These are phyloP conservation scores for Protobothrops mucrosquamatus DNA, from an alignment of 2,113 vertebrate species.

Conservation along the genomic window DNA sequence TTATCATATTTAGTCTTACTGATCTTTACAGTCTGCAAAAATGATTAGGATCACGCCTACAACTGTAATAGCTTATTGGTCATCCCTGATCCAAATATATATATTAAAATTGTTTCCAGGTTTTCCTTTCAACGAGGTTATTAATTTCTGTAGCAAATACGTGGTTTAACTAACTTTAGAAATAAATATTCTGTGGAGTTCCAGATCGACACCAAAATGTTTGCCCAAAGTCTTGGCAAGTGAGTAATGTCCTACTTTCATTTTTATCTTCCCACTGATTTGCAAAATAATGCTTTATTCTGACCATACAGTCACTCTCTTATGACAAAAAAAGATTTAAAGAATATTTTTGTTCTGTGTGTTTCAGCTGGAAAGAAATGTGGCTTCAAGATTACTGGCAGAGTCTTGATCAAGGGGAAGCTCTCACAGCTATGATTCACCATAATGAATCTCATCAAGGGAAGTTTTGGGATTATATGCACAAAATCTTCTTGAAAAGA, in stretches of 20 bases:
- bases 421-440: constrained; percentile 90
- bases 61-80: not conserved
- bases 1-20: not conserved
- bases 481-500: constrained; percentile 84
- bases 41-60: not conserved
- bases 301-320: not conserved
- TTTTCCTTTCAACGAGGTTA: not conserved
- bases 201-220: too few species aligned
- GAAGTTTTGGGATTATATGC: constrained; percentile 93
- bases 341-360: constrained; percentile 34
- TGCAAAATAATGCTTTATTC: not conserved
- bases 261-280: not conserved
- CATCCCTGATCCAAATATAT: not conserved
- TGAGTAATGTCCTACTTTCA: not conserved
- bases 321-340: not conserved
- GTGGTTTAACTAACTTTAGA: not conserved
- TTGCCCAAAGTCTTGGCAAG: not conserved
- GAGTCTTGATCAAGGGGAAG: constrained; percentile 93
- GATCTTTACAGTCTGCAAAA: not conserved
- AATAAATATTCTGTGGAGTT: too few species aligned
- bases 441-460: constrained; percentile 87
- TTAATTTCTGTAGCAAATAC: not conserved
- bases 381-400: constrained; percentile 99
- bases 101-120: not conserved
- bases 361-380: constrained; percentile 94